A percentile compares a stretch with the other conserved stretches of the same genome.
Evolutionary conservation across 2,888 invertebrate species (phyloP).

Genomic region (Cancer borealis): DNA sequence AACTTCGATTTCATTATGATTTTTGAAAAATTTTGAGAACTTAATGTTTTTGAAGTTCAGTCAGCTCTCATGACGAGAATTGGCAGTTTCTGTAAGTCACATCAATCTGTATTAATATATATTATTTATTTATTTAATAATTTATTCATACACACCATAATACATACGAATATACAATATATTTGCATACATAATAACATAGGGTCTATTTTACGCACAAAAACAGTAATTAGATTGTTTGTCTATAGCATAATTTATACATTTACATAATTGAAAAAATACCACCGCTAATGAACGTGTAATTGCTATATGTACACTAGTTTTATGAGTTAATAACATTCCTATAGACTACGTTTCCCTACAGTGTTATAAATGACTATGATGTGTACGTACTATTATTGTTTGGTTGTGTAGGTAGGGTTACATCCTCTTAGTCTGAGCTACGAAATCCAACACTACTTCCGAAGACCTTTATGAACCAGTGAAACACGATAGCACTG

Average conservation of each 20-base stretch:
- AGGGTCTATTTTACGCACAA: not conserved
- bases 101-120: too few species aligned
- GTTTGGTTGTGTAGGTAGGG: not conserved
- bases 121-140: too few species aligned
- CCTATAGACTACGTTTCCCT: not conserved
- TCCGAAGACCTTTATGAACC: too few species aligned
- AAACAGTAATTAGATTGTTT: not conserved
- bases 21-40: too few species aligned
- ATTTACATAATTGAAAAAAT: not conserved
- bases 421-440: not conserved
- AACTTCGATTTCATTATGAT: too few species aligned
- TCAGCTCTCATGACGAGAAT: too few species aligned
- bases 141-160: too few species aligned
- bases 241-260: not conserved
- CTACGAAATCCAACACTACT: too few species aligned
- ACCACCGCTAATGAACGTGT: not conserved
- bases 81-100: not conserved
- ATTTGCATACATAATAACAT: not conserved
- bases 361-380: not conserved
- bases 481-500: too few species aligned
- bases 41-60: too few species aligned
- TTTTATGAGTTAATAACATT: not conserved
- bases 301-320: not conserved
- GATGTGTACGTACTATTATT: not conserved
- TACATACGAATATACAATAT: too few species aligned